Conservation (phyloP, 2,797 vertebrate genomes). For the Pantherophis alleghaniensis region DNA sequence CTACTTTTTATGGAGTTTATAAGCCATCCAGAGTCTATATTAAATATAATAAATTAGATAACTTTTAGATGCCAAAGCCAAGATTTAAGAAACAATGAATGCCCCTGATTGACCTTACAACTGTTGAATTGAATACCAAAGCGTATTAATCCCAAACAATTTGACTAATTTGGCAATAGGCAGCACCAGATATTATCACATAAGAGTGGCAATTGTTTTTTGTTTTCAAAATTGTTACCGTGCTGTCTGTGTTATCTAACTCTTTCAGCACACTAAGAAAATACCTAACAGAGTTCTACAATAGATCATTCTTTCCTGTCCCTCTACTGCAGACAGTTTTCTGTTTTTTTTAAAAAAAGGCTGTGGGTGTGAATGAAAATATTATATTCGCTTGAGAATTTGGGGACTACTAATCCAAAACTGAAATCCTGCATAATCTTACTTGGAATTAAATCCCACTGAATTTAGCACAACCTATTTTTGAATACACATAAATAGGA, state of each 20-base stretch:
- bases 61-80: background rate
- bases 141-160: background rate
- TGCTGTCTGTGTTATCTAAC: conserved; percentile 43
- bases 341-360: background rate
- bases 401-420: background rate
- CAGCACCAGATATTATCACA: conserved; percentile 7
- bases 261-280: conserved; percentile 49
- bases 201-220: conserved; percentile 35
- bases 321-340: conserved; percentile 16
- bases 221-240: conserved; percentile 36
- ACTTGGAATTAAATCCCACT: background rate
- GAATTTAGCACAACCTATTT: background rate
- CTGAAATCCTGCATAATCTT: background rate
- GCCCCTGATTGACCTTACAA: background rate
- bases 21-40: background rate
- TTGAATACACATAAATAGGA: background rate
- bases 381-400: accelerated
- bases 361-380: background rate
- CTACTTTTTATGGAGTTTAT: background rate
- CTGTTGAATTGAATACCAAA: background rate
- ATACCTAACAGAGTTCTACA: conserved; percentile 35
- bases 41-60: background rate
- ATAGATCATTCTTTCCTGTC: conserved; percentile 16
- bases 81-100: background rate
- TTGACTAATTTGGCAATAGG: conserved; percentile 23